Evolutionary conservation across 2,888 invertebrate species (phyloP).

Genomic region (Formica aserva): DNA sequence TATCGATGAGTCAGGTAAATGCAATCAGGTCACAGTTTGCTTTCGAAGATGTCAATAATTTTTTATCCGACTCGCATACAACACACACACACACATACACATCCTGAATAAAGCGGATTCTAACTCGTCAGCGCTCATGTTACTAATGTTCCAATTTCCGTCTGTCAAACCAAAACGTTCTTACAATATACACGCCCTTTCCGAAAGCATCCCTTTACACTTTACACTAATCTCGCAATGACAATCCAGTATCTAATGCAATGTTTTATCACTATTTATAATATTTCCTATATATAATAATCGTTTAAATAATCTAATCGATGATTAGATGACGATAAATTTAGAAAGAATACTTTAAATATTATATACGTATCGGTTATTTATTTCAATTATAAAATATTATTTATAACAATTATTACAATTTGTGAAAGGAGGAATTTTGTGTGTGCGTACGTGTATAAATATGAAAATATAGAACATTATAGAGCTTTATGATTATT

Average conservation of each 20-base stretch:
- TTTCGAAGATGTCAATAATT: slow-evolving; percentile 74
- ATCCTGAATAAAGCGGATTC: slow-evolving; percentile 61
- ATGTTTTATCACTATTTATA: not conserved
- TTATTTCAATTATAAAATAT: not conserved
- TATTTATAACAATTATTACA: not conserved
- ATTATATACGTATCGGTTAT: not conserved
- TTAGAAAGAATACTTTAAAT: not conserved
- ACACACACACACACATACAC: not conserved
- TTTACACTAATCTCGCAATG: slow-evolving; percentile 23
- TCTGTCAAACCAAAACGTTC: slow-evolving; percentile 75
- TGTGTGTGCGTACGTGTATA: not conserved
- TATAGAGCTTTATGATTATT: not conserved
- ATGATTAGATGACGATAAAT: not conserved
- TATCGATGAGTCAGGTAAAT: slow-evolving; percentile 50
- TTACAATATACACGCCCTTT: slow-evolving; percentile 75
- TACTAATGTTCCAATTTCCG: slow-evolving; percentile 83
- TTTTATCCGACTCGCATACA: slow-evolving; percentile 65
- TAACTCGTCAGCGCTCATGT: slow-evolving; percentile 58
- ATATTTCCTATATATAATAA: not conserved
- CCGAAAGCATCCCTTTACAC: slow-evolving; percentile 21
- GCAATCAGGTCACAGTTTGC: slow-evolving; percentile 71
- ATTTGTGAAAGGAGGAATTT: not conserved
- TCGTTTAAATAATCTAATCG: not conserved
- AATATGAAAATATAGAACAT: not conserved
- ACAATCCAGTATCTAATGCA: slow-evolving; percentile 3